A percentile compares a stretch with the other conserved stretches of the same genome.
Evolutionary conservation across 2,113 vertebrate species (phyloP).

Genomic region (Gavialis gangeticus): DNA sequence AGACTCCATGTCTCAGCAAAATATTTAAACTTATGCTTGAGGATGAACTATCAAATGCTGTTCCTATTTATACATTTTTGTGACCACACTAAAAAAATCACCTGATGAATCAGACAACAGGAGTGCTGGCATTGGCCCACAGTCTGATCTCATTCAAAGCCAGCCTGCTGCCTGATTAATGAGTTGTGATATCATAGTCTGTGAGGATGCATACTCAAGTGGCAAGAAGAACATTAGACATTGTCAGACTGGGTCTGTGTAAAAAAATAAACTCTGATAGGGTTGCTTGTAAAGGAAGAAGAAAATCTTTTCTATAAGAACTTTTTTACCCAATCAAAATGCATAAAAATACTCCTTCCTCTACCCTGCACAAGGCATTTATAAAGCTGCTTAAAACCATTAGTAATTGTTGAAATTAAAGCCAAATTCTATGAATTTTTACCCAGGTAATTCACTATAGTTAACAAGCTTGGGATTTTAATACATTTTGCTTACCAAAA

Average conservation of each 20-base stretch:
- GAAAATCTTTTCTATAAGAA: background rate
- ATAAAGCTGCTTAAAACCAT: conserved; percentile 30
- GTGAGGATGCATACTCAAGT: conserved; percentile 36
- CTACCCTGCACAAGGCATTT: background rate
- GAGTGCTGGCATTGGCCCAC: conserved; percentile 39
- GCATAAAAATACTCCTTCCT: background rate
- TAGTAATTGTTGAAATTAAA: conserved; percentile 33
- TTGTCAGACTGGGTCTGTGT: background rate
- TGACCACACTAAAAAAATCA: background rate
- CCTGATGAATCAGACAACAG: conserved; percentile 46
- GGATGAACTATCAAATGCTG: background rate
- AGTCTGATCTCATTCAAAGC: conserved; percentile 49
- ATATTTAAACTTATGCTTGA: conserved; percentile 6
- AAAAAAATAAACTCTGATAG: background rate
- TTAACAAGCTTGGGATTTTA: conserved; percentile 43
- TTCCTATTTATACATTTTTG: conserved; percentile 39
- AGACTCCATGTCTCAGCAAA: background rate
- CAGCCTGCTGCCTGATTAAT: conserved; percentile 48
- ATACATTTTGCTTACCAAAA: conserved; percentile 21
- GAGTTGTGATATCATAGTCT: conserved; percentile 65
- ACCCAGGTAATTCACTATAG: conserved; percentile 9
- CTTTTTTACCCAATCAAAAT: background rate
- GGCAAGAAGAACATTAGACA: conserved; percentile 23
- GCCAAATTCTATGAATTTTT: conserved; percentile 26
- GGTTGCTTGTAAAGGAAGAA: background rate